phyloP scores from a whole-genome alignment of 2,888 invertebrate species.

The Limenitis arthemis region DNA sequence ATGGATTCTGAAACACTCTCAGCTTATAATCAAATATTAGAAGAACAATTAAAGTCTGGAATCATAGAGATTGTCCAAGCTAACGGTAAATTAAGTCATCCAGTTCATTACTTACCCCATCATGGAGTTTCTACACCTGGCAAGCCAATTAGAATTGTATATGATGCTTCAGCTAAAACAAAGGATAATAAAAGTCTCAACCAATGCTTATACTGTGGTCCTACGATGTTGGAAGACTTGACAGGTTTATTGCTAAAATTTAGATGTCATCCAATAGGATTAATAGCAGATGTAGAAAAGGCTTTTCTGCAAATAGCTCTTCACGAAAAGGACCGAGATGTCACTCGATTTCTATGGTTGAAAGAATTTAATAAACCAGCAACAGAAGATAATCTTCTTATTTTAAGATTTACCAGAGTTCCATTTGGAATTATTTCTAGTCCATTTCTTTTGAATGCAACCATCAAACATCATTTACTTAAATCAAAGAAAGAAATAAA shows the following conservation, averaged over 20 bases:
- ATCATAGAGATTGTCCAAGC: slow-evolving; percentile 11
- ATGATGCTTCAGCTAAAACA: slow-evolving; percentile 22
- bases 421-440: no score
- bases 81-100: neutral
- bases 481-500: neutral
- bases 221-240: slow-evolving; percentile 26
- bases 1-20: neutral
- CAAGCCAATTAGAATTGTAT: slow-evolving; percentile 20
- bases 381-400: slow-evolving; percentile 10
- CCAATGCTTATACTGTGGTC: slow-evolving; percentile 27
- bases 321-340: slow-evolving; percentile 22
- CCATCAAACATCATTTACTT: slow-evolving; percentile 14
- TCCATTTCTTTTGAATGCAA: slow-evolving; percentile 22
- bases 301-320: slow-evolving; percentile 28
- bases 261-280: slow-evolving; percentile 19
- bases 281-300: slow-evolving; percentile 29
- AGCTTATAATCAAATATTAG: slow-evolving; percentile 3
- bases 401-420: slow-evolving; percentile 20
- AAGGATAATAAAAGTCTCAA: slow-evolving; percentile 24
- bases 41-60: slow-evolving; percentile 9
- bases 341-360: slow-evolving; percentile 26
- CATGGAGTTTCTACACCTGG: neutral
- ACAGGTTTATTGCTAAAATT: slow-evolving; percentile 25
- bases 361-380: slow-evolving; percentile 10
- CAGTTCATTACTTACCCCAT: slow-evolving; percentile 1